Conservation (phyloP, 2,888 invertebrate genomes). For the Theristus sp. region DNA sequence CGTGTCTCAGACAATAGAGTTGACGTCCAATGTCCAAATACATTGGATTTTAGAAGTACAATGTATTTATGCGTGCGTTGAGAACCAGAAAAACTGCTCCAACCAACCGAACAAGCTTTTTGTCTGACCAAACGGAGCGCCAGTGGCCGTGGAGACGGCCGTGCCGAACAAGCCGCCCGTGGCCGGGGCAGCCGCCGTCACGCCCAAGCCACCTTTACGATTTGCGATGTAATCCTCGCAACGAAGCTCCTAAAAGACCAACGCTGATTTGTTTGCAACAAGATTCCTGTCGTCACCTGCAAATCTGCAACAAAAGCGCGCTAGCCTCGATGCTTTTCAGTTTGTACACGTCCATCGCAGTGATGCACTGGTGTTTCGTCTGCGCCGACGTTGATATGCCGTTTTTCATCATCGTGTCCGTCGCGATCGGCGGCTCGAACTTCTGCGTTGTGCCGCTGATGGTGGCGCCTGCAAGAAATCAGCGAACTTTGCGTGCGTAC, state of each 20-base stretch:
- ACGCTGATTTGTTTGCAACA: no score
- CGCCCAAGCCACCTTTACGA: slow-evolving; percentile 48
- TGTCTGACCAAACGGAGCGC: slow-evolving; percentile 4
- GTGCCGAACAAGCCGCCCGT: slow-evolving; percentile 7
- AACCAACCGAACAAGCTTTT: no score
- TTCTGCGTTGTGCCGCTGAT: slow-evolving; percentile 58
- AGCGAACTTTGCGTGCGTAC: no score
- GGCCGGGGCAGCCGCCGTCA: slow-evolving; percentile 9
- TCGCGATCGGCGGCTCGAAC: slow-evolving; percentile 55
- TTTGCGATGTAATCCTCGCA: slow-evolving; percentile 78
- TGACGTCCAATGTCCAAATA: no score
- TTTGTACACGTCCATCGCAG: slow-evolving; percentile 97
- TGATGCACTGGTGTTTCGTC: slow-evolving; percentile 87
- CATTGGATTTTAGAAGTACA: no score
- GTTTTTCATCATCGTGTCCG: slow-evolving; percentile 76
- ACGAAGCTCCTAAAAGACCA: slow-evolving; percentile 49
- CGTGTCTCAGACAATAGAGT: no score
- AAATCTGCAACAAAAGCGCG: no score
- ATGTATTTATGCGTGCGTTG: no score
- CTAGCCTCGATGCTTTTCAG: slow-evolving; percentile 60
- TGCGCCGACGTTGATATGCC: slow-evolving; percentile 59
- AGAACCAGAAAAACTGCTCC: no score
- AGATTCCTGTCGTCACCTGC: no score
- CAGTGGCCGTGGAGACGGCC: slow-evolving; percentile 4
- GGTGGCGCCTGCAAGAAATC: slow-evolving; percentile 28